phyloP scores from a whole-genome alignment of 2,797 vertebrate genomes.

The Sebastes matsubarae region DNA sequence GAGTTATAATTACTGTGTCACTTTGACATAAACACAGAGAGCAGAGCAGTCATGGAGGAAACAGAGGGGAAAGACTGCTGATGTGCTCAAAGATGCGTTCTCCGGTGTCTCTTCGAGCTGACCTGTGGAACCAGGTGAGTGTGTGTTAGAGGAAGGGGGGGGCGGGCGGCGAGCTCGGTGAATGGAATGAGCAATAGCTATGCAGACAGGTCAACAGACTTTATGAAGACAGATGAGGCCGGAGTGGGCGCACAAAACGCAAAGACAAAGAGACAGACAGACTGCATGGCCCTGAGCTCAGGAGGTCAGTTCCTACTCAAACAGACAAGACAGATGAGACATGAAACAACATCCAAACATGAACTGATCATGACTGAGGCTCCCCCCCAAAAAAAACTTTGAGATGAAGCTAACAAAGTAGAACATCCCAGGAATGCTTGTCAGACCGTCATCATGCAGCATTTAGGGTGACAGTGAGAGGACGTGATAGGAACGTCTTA shows the following conservation, averaged over 20 bases:
- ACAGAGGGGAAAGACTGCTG: conserved; percentile 41
- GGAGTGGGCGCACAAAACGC: conserved; percentile 59
- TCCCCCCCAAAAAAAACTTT: background rate
- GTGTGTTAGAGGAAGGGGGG: background rate
- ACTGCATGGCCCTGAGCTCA: conserved; percentile 59
- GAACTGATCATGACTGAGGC: conserved; percentile 22
- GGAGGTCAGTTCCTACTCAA: conserved; percentile 52
- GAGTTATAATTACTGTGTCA: conserved; percentile 70
- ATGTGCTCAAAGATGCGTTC: conserved; percentile 47
- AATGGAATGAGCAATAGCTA: conserved; percentile 61
- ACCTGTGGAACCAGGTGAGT: conserved; percentile 68
- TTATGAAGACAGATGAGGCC: conserved; percentile 75
- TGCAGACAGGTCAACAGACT: conserved; percentile 69
- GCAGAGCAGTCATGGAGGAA: conserved; percentile 40
- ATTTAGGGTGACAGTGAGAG: conserved; percentile 10
- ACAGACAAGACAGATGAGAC: conserved; percentile 57
- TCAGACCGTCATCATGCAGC: background rate
- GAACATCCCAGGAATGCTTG: conserved; percentile 18
- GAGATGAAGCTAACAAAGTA: conserved; percentile 15
- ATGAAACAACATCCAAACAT: conserved; percentile 40
- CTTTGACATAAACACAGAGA: conserved; percentile 56
- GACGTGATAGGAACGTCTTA: conserved; percentile 6
- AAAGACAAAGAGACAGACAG: conserved; percentile 72
- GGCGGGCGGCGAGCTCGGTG: background rate
- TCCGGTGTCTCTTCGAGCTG: conserved; percentile 53